These are phyloP conservation scores for Leguminivora glycinivorella DNA, from an alignment of 1,140 invertebrate species.

Conservation along the genomic window DNA sequence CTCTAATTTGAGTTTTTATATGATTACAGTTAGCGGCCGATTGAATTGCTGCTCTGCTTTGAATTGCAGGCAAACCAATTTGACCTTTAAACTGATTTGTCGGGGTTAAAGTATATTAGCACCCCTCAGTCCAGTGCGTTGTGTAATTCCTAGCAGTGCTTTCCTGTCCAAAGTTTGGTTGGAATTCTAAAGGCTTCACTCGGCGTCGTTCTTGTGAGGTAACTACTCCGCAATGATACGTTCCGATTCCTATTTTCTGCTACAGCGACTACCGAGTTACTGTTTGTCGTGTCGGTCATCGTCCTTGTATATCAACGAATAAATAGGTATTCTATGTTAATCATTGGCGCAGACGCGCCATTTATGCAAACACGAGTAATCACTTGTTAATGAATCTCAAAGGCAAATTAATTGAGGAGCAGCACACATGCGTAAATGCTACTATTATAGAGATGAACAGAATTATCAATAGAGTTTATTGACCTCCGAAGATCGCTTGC, in stretches of 20 bases:
- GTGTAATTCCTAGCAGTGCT: no score
- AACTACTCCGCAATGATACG: neutral
- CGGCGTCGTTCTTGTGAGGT: neutral
- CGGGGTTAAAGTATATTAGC: neutral
- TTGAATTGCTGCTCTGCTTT: neutral
- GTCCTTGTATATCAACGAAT: constrained; percentile 18
- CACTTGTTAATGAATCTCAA: constrained; percentile 23
- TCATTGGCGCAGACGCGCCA: neutral
- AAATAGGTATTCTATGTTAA: constrained; percentile 8
- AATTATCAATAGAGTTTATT: constrained; percentile 10
- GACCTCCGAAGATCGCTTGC: constrained; percentile 3
- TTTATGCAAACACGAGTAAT: constrained; percentile 16
- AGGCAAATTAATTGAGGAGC: constrained; percentile 18
- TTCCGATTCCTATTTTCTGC: neutral
- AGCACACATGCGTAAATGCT: neutral
- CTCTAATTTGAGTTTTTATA: neutral
- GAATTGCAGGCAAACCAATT: neutral
- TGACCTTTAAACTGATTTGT: neutral
- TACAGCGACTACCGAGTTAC: constrained; percentile 3
- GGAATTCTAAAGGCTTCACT: no score
- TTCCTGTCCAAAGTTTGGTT: no score
- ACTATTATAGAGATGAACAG: neutral
- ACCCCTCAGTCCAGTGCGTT: no score
- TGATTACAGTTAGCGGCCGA: no score
- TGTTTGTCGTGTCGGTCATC: constrained; percentile 9